phyloP scores from a whole-genome alignment of 2,888 invertebrate species.

The Malthinus seriepunctatus region DNA sequence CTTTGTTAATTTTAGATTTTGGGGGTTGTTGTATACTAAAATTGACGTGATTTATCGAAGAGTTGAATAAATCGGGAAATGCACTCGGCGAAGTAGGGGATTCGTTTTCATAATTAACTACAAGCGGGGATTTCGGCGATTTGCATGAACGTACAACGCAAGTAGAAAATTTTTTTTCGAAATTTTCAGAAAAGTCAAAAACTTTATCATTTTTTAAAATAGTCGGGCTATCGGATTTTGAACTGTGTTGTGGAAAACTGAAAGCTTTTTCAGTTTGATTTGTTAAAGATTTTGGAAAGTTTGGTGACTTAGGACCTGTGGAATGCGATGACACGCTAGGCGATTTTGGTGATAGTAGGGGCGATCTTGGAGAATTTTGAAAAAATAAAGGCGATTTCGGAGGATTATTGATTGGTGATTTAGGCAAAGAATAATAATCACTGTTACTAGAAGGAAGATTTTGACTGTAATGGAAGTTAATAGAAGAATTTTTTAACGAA shows the following conservation, averaged over 20 bases:
- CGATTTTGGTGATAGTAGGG: slow-evolving; percentile 34
- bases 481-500: slow-evolving; percentile 44
- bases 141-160: slow-evolving; percentile 32
- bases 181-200: slow-evolving; percentile 34
- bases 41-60: slow-evolving; percentile 44
- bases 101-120: slow-evolving; percentile 40
- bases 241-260: slow-evolving; percentile 35
- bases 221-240: slow-evolving; percentile 34
- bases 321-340: slow-evolving; percentile 34
- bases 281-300: slow-evolving; percentile 44
- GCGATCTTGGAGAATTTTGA: slow-evolving; percentile 1
- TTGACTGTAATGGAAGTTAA: slow-evolving; percentile 39
- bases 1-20: slow-evolving; percentile 39
- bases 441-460: slow-evolving; percentile 28
- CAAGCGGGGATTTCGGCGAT: slow-evolving; percentile 45
- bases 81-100: slow-evolving; percentile 27
- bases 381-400: slow-evolving; percentile 10
- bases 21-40: slow-evolving; percentile 49
- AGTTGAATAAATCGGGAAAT: slow-evolving; percentile 20
- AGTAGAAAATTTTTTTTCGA: slow-evolving; percentile 29
- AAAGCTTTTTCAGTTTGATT: slow-evolving; percentile 38
- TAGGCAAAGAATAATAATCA: slow-evolving; percentile 29
- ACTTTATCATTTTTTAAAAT: slow-evolving; percentile 31
- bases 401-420: slow-evolving; percentile 28
- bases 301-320: slow-evolving; percentile 33